A percentile compares a stretch with the other conserved stretches of the same genome.
phyloP scores from a whole-genome alignment of 2,888 invertebrate genomes.

The Cyrtodaria siliqua region DNA sequence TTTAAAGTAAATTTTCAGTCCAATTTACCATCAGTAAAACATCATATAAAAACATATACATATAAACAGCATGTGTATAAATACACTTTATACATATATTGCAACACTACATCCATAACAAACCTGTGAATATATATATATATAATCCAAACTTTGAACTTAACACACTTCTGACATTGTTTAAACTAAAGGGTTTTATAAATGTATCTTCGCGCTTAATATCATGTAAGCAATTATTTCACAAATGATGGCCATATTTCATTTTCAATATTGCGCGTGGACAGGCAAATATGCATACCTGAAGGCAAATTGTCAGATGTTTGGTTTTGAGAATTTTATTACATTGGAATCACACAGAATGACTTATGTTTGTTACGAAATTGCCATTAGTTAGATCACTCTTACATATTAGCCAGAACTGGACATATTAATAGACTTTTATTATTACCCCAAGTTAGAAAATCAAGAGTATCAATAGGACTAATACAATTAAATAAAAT shows the following conservation, averaged over 20 bases:
- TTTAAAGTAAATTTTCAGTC: too few relatives aligned
- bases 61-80: not conserved
- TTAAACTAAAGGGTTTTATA: constrained; percentile 24
- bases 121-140: not conserved
- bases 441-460: not conserved
- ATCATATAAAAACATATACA: too few relatives aligned
- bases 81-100: not conserved
- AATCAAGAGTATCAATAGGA: not conserved
- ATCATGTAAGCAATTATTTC: constrained; percentile 50
- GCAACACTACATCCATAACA: not conserved
- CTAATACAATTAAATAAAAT: constrained; percentile 39
- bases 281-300: constrained; percentile 34
- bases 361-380: not conserved
- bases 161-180: not conserved
- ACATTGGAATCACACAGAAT: constrained; percentile 10
- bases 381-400: not conserved
- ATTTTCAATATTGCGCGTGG: constrained; percentile 40
- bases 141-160: not conserved
- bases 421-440: not conserved
- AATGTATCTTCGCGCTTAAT: constrained; percentile 46
- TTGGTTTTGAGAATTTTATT: constrained; percentile 29
- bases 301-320: constrained; percentile 8
- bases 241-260: constrained; percentile 60
- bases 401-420: not conserved
- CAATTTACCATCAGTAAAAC: too few relatives aligned